Percentiles rank a stretch among this genome's conserved stretches.
These are phyloP conservation scores for Ploceus nigricollis DNA, from an alignment of 2,113 vertebrate genomes.

Conservation along the genomic window DNA sequence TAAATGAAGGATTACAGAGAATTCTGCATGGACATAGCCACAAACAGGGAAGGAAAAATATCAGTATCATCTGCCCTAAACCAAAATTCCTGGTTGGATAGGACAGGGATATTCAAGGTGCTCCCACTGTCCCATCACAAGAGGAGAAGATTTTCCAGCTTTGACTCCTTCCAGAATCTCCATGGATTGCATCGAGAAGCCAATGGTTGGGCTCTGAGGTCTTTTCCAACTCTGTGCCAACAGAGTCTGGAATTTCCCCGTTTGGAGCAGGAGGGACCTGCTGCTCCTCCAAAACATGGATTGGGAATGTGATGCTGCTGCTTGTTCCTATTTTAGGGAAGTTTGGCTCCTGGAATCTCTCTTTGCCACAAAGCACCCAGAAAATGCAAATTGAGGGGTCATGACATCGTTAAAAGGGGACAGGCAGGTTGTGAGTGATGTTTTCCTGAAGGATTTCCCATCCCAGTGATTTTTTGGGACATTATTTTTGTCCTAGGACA, in stretches of 20 bases:
- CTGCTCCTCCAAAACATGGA: background rate
- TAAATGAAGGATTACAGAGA: background rate
- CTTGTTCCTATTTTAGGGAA: background rate
- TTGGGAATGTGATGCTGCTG: fast-evolving
- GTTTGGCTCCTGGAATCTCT: background rate
- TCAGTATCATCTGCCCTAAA: background rate
- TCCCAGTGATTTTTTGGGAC: background rate
- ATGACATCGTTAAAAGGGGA: fast-evolving
- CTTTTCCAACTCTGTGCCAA: fast-evolving
- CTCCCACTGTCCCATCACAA: background rate
- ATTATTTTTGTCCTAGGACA: no score
- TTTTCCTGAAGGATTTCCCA: background rate
- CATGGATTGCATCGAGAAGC: fast-evolving
- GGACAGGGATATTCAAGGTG: fast-evolving
- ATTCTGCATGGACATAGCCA: background rate
- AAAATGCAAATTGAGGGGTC: no score
- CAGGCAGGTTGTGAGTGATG: background rate
- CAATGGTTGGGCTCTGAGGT: fast-evolving
- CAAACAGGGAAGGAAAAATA: background rate
- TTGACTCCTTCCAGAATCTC: background rate
- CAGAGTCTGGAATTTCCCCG: background rate
- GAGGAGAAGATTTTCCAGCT: background rate
- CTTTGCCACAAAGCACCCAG: background rate
- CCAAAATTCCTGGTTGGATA: background rate
- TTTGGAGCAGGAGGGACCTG: background rate